phyloP scores from a whole-genome alignment of 2,113 vertebrate species.

The Gorsachius goisagi region DNA sequence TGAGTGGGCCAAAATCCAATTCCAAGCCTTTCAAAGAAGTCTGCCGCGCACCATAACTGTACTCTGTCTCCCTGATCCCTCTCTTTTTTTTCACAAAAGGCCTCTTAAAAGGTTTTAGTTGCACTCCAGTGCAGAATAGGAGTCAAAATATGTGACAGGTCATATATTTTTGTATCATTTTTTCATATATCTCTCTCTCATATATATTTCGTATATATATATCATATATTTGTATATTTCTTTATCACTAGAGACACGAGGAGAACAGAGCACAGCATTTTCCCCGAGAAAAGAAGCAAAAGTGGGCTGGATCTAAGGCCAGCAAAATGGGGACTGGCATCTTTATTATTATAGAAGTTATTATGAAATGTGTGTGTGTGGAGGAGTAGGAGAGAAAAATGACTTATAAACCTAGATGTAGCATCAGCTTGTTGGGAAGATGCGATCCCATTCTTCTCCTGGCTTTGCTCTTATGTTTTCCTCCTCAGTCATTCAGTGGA shows the following conservation, averaged over 20 bases:
- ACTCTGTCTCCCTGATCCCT: background rate
- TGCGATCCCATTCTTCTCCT: background rate
- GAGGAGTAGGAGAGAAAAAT: background rate
- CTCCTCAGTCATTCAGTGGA: background rate
- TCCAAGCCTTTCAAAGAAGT: background rate
- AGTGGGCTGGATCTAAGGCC: background rate
- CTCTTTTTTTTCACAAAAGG: background rate
- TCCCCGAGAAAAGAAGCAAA: background rate
- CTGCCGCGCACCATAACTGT: background rate
- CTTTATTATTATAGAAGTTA: background rate
- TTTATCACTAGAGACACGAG: background rate
- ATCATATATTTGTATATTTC: background rate
- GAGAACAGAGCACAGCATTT: background rate
- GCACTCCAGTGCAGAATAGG: background rate
- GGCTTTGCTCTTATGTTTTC: background rate
- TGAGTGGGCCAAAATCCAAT: rapidly evolving
- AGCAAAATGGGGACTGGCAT: background rate
- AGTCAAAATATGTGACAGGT: background rate
- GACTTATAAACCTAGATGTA: background rate
- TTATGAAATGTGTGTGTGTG: background rate
- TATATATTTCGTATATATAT: background rate
- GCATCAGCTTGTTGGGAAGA: background rate
- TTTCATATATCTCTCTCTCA: background rate
- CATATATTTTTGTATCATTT: background rate
- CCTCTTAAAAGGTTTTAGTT: background rate